These are phyloP conservation scores for Lysiphlebus fabarum DNA, from an alignment of 1,140 invertebrate species.

Conservation along the genomic window DNA sequence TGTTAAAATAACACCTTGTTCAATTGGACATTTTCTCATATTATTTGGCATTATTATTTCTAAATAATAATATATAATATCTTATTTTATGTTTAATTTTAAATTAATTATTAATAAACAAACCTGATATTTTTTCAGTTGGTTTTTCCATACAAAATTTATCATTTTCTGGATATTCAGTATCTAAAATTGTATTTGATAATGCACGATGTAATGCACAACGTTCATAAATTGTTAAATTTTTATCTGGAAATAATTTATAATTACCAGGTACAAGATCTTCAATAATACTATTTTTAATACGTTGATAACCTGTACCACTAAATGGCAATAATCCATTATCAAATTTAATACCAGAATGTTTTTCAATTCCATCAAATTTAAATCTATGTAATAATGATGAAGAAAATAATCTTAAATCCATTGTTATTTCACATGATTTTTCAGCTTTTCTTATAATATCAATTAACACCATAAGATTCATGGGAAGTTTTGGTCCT, in stretches of 20 bases:
- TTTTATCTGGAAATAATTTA: constrained; percentile 48
- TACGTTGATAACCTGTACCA: constrained; percentile 60
- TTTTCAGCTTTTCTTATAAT: constrained; percentile 57
- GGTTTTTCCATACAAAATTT: constrained; percentile 45
- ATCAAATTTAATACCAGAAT: constrained; percentile 47
- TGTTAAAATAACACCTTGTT: constrained; percentile 61
- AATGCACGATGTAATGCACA: constrained; percentile 61
- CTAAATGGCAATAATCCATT: constrained; percentile 58
- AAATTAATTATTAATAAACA: constrained; percentile 1
- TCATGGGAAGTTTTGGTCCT: constrained; percentile 45
- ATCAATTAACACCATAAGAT: constrained; percentile 55
- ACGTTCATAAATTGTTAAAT: constrained; percentile 53
- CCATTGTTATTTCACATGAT: constrained; percentile 42
- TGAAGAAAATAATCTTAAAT: constrained; percentile 54
- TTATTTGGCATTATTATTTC: constrained; percentile 14
- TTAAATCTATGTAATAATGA: constrained; percentile 60
- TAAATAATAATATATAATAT: constrained; percentile 3
- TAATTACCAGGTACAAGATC: constrained; percentile 59
- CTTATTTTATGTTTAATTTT: too few relatives aligned
- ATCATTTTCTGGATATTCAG: constrained; percentile 55
- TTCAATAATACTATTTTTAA: constrained; percentile 60
- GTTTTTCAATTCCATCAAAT: constrained; percentile 62
- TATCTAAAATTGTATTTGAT: constrained; percentile 59
- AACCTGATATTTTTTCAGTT: constrained; percentile 38
- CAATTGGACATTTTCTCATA: constrained; percentile 55